Evolutionary conservation across 35 echinoderm and acorn worm species (phyloP).

Genomic region (Eucidaris tribuloides): DNA sequence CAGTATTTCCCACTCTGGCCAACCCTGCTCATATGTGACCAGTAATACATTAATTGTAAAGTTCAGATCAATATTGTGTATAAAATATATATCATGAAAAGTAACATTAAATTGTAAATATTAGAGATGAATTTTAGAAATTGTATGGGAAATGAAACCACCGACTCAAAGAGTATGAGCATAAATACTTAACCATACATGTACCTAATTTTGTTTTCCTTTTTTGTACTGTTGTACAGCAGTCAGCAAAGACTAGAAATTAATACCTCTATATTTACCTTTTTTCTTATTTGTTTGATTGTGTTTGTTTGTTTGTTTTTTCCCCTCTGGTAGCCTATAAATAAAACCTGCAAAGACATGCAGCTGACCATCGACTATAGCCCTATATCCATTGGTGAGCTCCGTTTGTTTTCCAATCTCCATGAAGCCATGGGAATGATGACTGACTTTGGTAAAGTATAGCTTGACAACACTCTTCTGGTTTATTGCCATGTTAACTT

Average conservation of each 20-base stretch:
- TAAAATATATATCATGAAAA: no score
- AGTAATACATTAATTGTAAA: no score
- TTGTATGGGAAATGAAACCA: no score
- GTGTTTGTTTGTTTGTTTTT: not conserved
- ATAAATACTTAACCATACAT: not conserved
- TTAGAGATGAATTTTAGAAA: no score
- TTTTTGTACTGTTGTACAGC: not conserved
- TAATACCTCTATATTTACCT: not conserved
- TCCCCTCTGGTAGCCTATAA: constrained; percentile 86
- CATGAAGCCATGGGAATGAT: constrained; percentile 66
- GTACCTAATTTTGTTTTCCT: not conserved
- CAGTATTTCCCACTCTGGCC: no score
- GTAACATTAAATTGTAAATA: no score
- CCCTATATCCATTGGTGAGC: constrained; percentile 81
- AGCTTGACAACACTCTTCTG: not conserved
- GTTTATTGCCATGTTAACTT: not conserved
- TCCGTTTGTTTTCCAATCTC: constrained; percentile 64
- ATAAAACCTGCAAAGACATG: constrained; percentile 44
- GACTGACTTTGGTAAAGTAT: constrained; percentile 70
- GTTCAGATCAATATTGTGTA: no score
- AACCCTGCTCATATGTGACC: no score
- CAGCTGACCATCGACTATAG: constrained; percentile 60
- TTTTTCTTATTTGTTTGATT: not conserved
- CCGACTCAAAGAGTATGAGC: no score
- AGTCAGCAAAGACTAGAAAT: not conserved